A percentile compares a stretch with the other conserved stretches of the same genome.
These are phyloP conservation scores for Ormyrus nitidulus DNA, from an alignment of 2,888 invertebrate genomes.

Conservation along the genomic window DNA sequence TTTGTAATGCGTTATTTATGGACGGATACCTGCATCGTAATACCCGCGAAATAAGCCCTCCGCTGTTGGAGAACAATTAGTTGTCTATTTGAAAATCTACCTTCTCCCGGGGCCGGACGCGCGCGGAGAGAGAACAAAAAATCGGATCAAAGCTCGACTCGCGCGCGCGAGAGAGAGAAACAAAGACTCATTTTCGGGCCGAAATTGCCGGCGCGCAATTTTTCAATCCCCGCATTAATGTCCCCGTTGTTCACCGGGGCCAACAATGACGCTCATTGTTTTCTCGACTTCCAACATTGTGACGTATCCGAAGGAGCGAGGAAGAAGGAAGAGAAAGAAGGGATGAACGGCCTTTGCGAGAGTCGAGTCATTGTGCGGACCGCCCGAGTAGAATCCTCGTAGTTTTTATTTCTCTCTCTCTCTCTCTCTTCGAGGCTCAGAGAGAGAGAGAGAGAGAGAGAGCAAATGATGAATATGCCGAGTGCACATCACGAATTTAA, in stretches of 20 bases:
- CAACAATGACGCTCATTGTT: constrained; percentile 36
- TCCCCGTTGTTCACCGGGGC: background rate
- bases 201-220: background rate
- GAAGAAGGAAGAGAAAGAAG: constrained; percentile 13
- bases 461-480: constrained; percentile 31
- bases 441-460: background rate
- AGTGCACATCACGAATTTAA: constrained; percentile 53
- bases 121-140: background rate
- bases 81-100: too few species aligned
- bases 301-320: constrained; percentile 12
- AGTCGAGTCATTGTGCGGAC: constrained; percentile 46
- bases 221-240: constrained; percentile 7
- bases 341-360: constrained; percentile 9
- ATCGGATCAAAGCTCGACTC: too few species aligned
- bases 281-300: constrained; percentile 10
- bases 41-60: too few species aligned
- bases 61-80: too few species aligned
- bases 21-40: background rate
- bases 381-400: constrained; percentile 42
- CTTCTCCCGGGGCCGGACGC: background rate
- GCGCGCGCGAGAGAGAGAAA: background rate
- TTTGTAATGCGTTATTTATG: background rate
- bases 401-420: background rate
- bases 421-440: background rate
- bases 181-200: too few species aligned